A percentile compares a stretch with the other conserved stretches of the same genome.
phyloP scores from a whole-genome alignment of 2,888 invertebrate species.

The Phytoseiulus persimilis region DNA sequence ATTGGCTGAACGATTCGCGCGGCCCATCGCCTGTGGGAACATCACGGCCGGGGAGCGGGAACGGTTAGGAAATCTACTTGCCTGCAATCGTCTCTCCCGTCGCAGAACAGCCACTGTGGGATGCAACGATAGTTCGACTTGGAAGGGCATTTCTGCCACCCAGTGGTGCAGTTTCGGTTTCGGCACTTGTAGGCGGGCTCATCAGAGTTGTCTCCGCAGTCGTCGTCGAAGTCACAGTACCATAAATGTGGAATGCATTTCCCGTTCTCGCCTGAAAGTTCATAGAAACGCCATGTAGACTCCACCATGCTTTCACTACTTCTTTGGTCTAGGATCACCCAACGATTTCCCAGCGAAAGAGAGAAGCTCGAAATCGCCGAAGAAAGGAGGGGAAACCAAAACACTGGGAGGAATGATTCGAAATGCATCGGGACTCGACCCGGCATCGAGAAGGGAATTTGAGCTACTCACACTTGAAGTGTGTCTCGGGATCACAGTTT shows the following conservation, averaged over 20 bases:
- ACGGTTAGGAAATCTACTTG: background rate
- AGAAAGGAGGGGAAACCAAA: no score
- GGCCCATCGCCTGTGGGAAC: no score
- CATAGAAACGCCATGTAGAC: no score
- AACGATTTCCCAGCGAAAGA: no score
- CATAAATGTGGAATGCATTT: slow-evolving; percentile 85
- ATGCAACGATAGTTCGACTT: slow-evolving; percentile 88
- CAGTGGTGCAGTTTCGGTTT: slow-evolving; percentile 81
- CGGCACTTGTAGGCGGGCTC: slow-evolving; percentile 82
- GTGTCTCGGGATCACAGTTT: slow-evolving; percentile 69
- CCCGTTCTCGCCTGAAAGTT: slow-evolving; percentile 60
- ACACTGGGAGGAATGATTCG: no score
- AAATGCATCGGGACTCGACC: no score
- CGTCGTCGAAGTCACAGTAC: slow-evolving; percentile 92
- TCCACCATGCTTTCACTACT: no score
- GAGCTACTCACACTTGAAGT: slow-evolving; percentile 66
- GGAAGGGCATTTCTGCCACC: slow-evolving; percentile 90
- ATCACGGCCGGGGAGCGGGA: no score
- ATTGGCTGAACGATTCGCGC: no score
- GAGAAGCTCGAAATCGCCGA: no score
- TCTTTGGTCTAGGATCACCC: no score
- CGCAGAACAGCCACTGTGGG: slow-evolving; percentile 95
- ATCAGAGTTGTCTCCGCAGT: slow-evolving; percentile 88
- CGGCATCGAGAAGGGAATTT: no score
- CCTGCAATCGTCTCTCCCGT: slow-evolving; percentile 78